Evolutionary conservation across 23 tunicate species (phyloP), one percentile per base, ranked within the genome.

Genomic region (Trididemnum clinides): DNA sequence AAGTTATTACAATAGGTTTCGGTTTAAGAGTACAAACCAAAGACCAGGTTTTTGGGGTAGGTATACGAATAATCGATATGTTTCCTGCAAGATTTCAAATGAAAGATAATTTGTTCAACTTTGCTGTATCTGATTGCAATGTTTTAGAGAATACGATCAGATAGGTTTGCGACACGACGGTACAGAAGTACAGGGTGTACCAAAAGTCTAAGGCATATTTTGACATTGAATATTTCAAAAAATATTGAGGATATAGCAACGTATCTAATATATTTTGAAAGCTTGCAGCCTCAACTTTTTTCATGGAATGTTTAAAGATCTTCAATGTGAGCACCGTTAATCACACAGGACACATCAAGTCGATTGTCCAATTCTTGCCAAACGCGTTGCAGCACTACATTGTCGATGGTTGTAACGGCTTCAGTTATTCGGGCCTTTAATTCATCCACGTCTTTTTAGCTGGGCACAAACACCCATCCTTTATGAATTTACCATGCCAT

Each of bases 301-400:
- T 19, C 57, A 36, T 36, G 30, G 57, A 73, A 73, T 73, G 80
- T 73, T 73, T 32, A 69, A 69, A 31, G 76, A 33, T 69, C 7
- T 69, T 69, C 80, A 73, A 73, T 73, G 80, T 73, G 57, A 73
- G 80, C 57, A 37, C 57, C 29, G 33, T 73, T 73, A 26, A 57
- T 73, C 80, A 73, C 54, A 73, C 80, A 57, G 33, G 57, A 73
- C 54, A 36, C 80, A 36, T 73, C 80, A 73, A 36, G 57, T 30
- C 80, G 80, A 73, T 73, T 18, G 31, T 73, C 57, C 30, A 33
- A 73, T 73, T 73, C 57, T 73, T 73, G 57, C 57, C 80, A 73
- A 73, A 73, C 57, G 36, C 75, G 36, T 69, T 23, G 20, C 75
- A 69, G 75, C 39, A 27, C 5, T 69, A 37, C 75, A 33, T 69